Evolutionary conservation across 2,113 vertebrate species (phyloP), one percentile per base, ranked within the genome.

Genomic region (Tinamus guttatus): DNA sequence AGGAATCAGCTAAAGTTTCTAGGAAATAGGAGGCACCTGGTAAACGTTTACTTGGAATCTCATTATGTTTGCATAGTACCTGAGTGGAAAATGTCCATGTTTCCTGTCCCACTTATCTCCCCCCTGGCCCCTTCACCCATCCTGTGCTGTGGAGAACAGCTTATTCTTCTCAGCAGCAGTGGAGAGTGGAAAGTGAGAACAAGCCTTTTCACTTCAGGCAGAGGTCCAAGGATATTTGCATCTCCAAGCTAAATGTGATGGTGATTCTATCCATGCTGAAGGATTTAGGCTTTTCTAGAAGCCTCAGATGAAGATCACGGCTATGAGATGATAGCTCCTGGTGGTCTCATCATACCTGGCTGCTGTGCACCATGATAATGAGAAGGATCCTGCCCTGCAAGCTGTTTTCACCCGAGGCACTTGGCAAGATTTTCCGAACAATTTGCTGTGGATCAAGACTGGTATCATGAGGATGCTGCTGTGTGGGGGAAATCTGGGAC

Each of bases 341-440:
- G 5, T 41, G 74, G 49, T 13, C 38, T 60, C 67, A 58, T 64
- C 10, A 68, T 25, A 11, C 7, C 28, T 9, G 2, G 15, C 3
- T 4, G 5, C 13, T 24, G 52, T 25, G 54, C 9, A 6, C 11
- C 3, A 1, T 9, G 27, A 18, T 28, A 40, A n/a, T 2, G 27
- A 75, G n/a, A 20, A 45, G 54, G 13, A 58, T 24, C 45, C 17
- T 8, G 65, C 3, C 19, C 7, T 1, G 1, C 19, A n/a, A 40
- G 15, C 3, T 40, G 3, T n/a, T 82, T 70, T 54, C 36, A 82
- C 5, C 19, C 14, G 15, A 74, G 36, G 7, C 7, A 5, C 21
- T 49, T 4, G 22, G 27, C 34, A 54, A 87, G 69, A 43, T 22
- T 49, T 59, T 52, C 11, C 15, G 13, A 38, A 40, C 19, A 6